Conservation (phyloP, 2,113 vertebrate species). For the Echinops telfairi region DNA sequence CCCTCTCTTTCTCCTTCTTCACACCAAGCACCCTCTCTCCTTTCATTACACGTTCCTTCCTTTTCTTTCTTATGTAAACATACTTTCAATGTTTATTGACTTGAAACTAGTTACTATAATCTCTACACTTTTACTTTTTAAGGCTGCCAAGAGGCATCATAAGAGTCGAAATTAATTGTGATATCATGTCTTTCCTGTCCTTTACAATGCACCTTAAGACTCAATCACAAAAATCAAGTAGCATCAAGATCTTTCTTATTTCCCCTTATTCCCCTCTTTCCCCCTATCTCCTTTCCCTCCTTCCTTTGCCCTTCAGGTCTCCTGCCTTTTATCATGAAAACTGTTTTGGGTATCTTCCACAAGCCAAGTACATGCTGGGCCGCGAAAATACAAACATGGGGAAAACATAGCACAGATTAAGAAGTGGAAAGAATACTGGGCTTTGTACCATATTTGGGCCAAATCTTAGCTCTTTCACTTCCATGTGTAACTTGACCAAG, state of each 20-base stretch:
- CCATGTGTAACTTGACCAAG: conserved; percentile 34
- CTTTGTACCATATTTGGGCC: conserved; percentile 17
- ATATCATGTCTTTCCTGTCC: background rate
- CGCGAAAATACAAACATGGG: background rate
- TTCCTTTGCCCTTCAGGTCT: background rate
- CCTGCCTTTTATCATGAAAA: background rate
- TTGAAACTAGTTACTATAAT: background rate
- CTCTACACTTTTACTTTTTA: conserved; percentile 1
- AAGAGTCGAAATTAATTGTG: background rate
- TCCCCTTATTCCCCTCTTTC: too few relatives aligned
- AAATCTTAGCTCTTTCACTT: conserved; percentile 34
- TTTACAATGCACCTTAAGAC: background rate
- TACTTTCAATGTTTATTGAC: background rate
- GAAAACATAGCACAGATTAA: background rate
- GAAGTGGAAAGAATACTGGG: background rate
- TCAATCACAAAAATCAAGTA: conserved; percentile 31
- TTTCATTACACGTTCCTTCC: background rate
- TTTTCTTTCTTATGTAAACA: background rate
- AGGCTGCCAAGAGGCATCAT: background rate
- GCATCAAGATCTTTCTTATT: background rate
- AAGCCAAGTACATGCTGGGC: background rate
- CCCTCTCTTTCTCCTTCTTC: background rate
- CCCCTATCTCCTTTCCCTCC: too few relatives aligned
- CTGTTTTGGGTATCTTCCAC: conserved; percentile 42
- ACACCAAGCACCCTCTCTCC: background rate